A percentile compares a stretch with the other conserved stretches of the same genome.
These are phyloP conservation scores for Proteles cristata DNA, from an alignment of 2,113 vertebrate species.

Conservation along the genomic window DNA sequence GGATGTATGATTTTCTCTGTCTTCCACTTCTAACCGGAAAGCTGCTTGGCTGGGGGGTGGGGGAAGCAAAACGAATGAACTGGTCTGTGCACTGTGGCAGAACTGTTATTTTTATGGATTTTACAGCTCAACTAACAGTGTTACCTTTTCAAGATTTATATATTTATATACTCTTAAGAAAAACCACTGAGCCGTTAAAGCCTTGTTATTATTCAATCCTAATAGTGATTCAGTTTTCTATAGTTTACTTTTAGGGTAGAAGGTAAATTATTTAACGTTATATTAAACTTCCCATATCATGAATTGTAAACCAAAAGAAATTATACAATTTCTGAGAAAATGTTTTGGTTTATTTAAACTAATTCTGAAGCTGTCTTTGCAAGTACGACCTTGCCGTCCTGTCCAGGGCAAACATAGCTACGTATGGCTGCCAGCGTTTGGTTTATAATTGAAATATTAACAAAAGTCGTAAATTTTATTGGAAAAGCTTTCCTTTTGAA, in stretches of 20 bases:
- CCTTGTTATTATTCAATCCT: slow-evolving; percentile 30
- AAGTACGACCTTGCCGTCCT: neutral
- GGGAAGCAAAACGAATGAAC: neutral
- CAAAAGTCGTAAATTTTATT: slow-evolving; percentile 29
- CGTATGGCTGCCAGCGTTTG: neutral
- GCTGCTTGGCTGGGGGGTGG: slow-evolving; percentile 1
- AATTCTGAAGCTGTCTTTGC: slow-evolving; percentile 30
- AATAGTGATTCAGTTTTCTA: slow-evolving; percentile 33
- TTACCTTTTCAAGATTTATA: slow-evolving; percentile 53
- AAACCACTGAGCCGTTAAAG: slow-evolving; percentile 55
- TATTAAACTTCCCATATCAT: neutral
- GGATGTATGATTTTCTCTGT: slow-evolving; percentile 58
- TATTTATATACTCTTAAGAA: slow-evolving; percentile 45
- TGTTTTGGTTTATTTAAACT: slow-evolving; percentile 11
- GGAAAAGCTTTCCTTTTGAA: slow-evolving; percentile 15
- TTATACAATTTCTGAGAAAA: slow-evolving; percentile 13
- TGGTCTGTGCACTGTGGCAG: neutral
- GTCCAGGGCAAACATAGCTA: neutral
- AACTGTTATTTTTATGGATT: slow-evolving; percentile 39
- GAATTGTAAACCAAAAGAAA: slow-evolving; percentile 35
- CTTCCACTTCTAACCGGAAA: slow-evolving; percentile 67
- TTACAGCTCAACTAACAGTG: slow-evolving; percentile 49
- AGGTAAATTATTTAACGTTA: neutral
- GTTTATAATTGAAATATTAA: slow-evolving; percentile 45
- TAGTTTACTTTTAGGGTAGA: slow-evolving; percentile 18